A percentile compares a stretch with the other conserved stretches of the same genome.
Evolutionary conservation across 2,113 vertebrate genomes (phyloP).

Genomic region (Erpornis zantholeuca): DNA sequence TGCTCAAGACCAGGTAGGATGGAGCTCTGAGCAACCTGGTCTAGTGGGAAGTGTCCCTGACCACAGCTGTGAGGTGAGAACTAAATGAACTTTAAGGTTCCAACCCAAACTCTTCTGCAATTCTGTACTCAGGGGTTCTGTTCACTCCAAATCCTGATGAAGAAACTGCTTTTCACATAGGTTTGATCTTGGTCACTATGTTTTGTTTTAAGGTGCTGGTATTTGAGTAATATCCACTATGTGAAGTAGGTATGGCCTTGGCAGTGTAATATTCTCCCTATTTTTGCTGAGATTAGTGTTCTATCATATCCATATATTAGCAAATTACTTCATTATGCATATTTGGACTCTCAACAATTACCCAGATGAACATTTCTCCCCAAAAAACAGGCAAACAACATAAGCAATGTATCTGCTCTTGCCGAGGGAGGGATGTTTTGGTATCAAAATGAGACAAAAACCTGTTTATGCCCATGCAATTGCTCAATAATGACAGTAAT

Average conservation of each 20-base stretch:
- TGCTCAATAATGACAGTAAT: background rate
- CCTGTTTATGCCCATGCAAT: background rate
- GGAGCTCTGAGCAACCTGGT: background rate
- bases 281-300: background rate
- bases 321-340: background rate
- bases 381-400: background rate
- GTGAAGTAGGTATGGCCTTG: background rate
- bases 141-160: background rate
- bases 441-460: background rate
- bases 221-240: background rate
- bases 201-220: background rate
- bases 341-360: background rate
- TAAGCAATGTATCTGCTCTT: background rate
- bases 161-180: background rate
- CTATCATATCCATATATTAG: background rate
- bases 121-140: background rate
- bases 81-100: background rate
- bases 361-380: background rate
- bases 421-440: background rate
- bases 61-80: background rate
- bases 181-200: background rate
- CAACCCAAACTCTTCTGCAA: background rate
- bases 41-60: too few relatives aligned
- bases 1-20: too few relatives aligned
- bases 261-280: background rate